Base-by-base conservation (phyloP, 2,113 vertebrate genomes). In the western clawed frog (Xenopus tropicalis) region DNA sequence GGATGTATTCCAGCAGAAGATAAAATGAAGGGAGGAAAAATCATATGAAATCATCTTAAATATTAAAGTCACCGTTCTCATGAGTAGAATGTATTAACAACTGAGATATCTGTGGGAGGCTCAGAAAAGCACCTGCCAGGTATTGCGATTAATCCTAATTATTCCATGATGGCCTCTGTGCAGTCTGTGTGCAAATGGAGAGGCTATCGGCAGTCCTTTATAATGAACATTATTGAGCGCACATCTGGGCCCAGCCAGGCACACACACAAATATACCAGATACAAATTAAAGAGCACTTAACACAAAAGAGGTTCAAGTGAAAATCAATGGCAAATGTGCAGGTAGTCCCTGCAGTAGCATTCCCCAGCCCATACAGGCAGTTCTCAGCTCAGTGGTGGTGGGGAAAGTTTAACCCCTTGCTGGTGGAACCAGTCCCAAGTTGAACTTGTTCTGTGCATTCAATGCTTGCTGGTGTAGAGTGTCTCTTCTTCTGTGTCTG, bases 401-500 rank as follows among this genome's bases (percentile, higher is more conserved):
- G 19, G 23, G 43, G n/a, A n/a, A n/a, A n/a, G 17, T 10, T 61
- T 9, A 7, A 23, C 59, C 63, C 46, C 25, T 63, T 24, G 11
- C 20, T 69, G 73, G 66, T 54, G 65, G 14, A 58, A 52, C 57
- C 24, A 4, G 6, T 69, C 66, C 65, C 22, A 66, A 25, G 20
- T 51, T 12, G 10, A 14, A 66, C n/a, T 46, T 19, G 59, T 20
- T 43, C 46, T 43, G n/a, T 42, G 21, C n/a, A 6, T 68, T 63
- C 51, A 76, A 44, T 76, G 73, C 87, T 99, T 98, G 91, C 96
- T 98, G 81, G 93, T 93, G 68, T 99, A 98, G 20, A 99, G 75
- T 0, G 97, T 98, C 80, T 99, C 97, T 76, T 99, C 96, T 3
- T 99, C 96, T 14, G 96, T 99, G 88, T 99, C 97, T 0, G 94